A percentile compares a stretch with the other conserved stretches of the same genome.
phyloP scores from a whole-genome alignment of 2,888 invertebrate species.

The Amiota minor region DNA sequence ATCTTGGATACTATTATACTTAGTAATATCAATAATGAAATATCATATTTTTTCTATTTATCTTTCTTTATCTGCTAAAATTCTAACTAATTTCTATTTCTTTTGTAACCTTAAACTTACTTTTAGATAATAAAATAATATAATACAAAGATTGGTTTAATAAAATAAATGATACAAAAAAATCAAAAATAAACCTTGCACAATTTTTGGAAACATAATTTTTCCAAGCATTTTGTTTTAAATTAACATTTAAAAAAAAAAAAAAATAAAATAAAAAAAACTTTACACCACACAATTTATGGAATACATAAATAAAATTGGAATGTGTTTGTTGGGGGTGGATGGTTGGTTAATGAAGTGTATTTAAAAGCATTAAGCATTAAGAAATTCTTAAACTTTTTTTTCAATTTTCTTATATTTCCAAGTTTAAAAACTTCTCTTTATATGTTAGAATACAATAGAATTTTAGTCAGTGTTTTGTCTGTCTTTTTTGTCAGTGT shows the following conservation, averaged over 20 bases:
- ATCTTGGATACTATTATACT: no score
- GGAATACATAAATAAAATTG: not conserved
- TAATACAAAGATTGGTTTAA: no score
- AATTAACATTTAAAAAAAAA: not conserved
- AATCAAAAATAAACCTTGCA: not conserved
- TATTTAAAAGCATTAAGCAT: slow-evolving; percentile 14
- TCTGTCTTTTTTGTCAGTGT: slow-evolving; percentile 1
- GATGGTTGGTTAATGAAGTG: not conserved
- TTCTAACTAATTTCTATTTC: no score
- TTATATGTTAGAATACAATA: not conserved
- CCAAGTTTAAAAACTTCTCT: no score
- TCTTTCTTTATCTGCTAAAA: no score
- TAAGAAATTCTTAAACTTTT: not conserved
- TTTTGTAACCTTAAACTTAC: no score
- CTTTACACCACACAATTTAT: slow-evolving; percentile 15
- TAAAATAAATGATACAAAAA: not conserved
- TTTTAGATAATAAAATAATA: no score
- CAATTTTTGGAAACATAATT: not conserved
- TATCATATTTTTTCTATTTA: no score
- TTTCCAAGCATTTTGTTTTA: slow-evolving; percentile 7
- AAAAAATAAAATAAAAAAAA: not conserved
- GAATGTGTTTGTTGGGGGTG: not conserved
- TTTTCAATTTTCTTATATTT: not conserved
- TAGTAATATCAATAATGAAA: no score
- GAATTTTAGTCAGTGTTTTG: not conserved